Evolutionary conservation across 2,797 vertebrate genomes (phyloP), one percentile per base, ranked within the genome.

Genomic region (Denticeps clupeoides): DNA sequence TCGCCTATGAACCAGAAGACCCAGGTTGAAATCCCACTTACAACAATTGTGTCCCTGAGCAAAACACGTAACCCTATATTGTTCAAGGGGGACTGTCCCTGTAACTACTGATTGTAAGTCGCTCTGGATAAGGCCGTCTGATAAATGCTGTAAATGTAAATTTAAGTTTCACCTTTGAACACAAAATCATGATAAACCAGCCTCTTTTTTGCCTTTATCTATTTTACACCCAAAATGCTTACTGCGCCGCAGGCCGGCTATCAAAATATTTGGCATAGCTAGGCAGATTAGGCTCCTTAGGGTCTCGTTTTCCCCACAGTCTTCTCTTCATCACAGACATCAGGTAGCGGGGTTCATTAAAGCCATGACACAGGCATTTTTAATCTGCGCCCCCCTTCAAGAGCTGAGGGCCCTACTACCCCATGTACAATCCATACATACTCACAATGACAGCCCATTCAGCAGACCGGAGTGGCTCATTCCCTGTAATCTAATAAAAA

Each of bases 211-310:
- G n/a, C n/a, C n/a, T n/a, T n/a, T n/a, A n/a, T n/a, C n/a, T n/a
- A n/a, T n/a, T n/a, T n/a, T n/a, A n/a, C n/a, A n/a, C n/a, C n/a
- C n/a, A n/a, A n/a, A n/a, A n/a, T n/a, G n/a, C n/a, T n/a, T n/a
- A 47, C 15, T 15, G 13, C 2, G 8, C 9, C 44, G 29, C 55
- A 51, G 23, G 15, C 11, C 38, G 11, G 18, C 35, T 7, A 38
- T 26, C 43, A 10, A 5, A 49, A 22, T 65, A 55, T 45, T 57
- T 60, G 38, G 47, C 62, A 62, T 62, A 64, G 24, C 59, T 60
- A 60, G 47, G 60, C 49, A 49, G 60, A 56, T 63, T 56, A 65
- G 49, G 13, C 31, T 29, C 24, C 12, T 49, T 59, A 27, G 43
- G 35, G 35, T 38, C 35, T 38, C 16, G 18, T 33, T 22, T 50